phyloP scores from a whole-genome alignment of 2,113 vertebrate species.

The Orthonyx spaldingii region DNA sequence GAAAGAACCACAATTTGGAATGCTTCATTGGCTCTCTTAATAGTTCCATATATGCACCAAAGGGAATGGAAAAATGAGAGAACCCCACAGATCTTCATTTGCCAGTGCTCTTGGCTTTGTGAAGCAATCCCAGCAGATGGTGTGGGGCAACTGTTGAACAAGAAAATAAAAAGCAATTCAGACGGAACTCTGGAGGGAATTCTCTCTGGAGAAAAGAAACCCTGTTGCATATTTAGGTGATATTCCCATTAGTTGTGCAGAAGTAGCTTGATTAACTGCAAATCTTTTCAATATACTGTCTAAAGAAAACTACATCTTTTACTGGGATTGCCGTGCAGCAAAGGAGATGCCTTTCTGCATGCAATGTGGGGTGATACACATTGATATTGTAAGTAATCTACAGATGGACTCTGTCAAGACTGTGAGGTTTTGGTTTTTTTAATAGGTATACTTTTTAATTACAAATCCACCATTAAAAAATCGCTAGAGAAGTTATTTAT shows the following conservation, averaged over 20 bases:
- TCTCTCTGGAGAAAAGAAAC: neutral
- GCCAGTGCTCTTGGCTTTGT: neutral
- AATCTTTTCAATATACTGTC: neutral
- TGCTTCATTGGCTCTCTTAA: neutral
- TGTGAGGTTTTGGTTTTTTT: neutral
- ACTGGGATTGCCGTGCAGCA: neutral
- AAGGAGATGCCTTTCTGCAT: neutral
- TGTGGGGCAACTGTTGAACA: neutral
- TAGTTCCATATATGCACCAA: neutral
- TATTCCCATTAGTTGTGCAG: neutral
- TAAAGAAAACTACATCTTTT: neutral
- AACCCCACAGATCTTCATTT: neutral
- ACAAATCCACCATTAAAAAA: neutral
- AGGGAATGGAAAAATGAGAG: neutral
- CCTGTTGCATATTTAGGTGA: neutral
- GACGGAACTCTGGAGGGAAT: neutral
- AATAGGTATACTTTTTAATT: neutral
- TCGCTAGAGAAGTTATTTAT: neutral
- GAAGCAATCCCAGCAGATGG: neutral
- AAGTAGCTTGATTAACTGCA: neutral
- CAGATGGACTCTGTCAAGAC: neutral
- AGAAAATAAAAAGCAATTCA: neutral
- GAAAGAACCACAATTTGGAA: neutral
- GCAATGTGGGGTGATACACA: neutral
- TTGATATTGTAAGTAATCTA: neutral